Conservation (phyloP, 2,888 invertebrate species). For the Phorcus lineatus region DNA sequence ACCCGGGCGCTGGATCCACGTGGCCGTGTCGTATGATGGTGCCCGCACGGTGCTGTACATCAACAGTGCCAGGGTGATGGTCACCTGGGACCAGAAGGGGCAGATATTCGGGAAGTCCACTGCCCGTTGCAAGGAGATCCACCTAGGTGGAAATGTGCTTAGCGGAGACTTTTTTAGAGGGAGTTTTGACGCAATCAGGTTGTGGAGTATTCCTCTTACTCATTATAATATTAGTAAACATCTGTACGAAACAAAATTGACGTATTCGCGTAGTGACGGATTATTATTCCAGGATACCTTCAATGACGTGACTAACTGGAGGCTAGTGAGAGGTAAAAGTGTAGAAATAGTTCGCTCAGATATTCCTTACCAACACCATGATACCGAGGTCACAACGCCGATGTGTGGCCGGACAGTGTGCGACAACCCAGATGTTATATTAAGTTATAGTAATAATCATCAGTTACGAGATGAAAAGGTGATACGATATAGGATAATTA, state of each 20-base stretch:
- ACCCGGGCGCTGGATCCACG: conserved; percentile 57
- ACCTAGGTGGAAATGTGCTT: conserved; percentile 54
- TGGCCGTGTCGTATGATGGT: conserved; percentile 63
- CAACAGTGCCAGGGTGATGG: conserved; percentile 59
- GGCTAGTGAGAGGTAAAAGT: conserved; percentile 26
- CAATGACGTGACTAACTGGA: conserved; percentile 49
- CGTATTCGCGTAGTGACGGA: not conserved
- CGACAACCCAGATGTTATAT: conserved; percentile 66
- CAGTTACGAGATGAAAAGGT: conserved; percentile 53
- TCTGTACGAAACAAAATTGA: conserved; percentile 32
- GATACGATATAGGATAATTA: conserved; percentile 64
- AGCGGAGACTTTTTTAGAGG: conserved; percentile 54
- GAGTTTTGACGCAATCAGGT: conserved; percentile 51
- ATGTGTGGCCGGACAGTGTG: conserved; percentile 70
- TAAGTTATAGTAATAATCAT: conserved; percentile 52
- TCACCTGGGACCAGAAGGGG: conserved; percentile 50
- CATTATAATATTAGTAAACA: conserved; percentile 52
- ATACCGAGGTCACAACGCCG: conserved; percentile 55
- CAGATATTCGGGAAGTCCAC: conserved; percentile 45
- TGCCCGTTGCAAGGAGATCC: conserved; percentile 52
- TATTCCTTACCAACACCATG: conserved; percentile 41
- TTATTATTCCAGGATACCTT: conserved; percentile 47
- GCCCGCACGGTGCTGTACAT: conserved; percentile 55
- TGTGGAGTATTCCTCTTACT: conserved; percentile 53
- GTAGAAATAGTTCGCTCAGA: conserved; percentile 45